phyloP scores from a whole-genome alignment of 2,888 invertebrate genomes.

The Eristalis arbustorum region DNA sequence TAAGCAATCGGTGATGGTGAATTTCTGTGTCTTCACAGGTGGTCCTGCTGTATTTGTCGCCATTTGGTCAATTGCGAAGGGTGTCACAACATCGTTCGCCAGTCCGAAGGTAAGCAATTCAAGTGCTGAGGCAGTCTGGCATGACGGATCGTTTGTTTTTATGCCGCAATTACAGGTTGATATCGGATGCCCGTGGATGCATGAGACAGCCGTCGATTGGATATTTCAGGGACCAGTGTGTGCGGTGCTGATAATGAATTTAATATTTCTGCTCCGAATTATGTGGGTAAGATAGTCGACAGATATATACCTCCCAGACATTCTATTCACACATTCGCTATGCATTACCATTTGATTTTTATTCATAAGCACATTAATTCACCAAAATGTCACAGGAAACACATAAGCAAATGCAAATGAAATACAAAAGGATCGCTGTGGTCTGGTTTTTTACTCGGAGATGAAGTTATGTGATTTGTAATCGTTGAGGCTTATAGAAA shows the following conservation, averaged over 20 bases:
- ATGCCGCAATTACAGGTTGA: constrained; percentile 76
- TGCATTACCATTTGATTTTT: background rate
- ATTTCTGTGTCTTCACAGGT: constrained; percentile 72
- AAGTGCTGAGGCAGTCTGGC: background rate
- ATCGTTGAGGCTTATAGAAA: no score
- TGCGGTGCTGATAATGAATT: constrained; percentile 89
- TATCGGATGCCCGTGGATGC: constrained; percentile 90
- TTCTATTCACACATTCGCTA: background rate
- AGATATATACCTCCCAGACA: no score
- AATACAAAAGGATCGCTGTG: no score
- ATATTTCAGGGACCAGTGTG: constrained; percentile 93
- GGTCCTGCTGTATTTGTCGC: constrained; percentile 79
- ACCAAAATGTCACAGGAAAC: background rate
- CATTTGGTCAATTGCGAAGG: constrained; percentile 78
- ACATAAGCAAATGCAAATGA: background rate
- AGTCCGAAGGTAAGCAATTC: constrained; percentile 74
- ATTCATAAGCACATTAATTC: background rate
- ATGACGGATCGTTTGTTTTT: constrained; percentile 18
- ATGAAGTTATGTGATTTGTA: no score
- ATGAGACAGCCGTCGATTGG: constrained; percentile 90
- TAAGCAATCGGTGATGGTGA: background rate
- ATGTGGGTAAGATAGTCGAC: constrained; percentile 87
- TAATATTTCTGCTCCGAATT: constrained; percentile 90
- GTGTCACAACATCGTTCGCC: constrained; percentile 75
- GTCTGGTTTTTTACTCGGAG: no score